These are phyloP conservation scores for Coendou prehensilis DNA, from an alignment of 2,797 vertebrate species.

Conservation along the genomic window DNA sequence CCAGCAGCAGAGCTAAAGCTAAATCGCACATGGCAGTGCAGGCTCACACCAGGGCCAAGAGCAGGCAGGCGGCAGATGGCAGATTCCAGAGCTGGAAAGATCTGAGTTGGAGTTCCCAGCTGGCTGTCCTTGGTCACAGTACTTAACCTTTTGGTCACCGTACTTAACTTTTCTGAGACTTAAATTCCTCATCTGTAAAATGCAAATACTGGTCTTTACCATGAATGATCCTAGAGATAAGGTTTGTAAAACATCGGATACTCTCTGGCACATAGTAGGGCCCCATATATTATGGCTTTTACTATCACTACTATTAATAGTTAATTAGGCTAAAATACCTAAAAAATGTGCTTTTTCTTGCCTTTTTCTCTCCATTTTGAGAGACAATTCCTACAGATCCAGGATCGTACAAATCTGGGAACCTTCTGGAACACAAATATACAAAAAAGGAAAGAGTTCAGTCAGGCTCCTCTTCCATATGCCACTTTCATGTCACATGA, in stretches of 20 bases:
- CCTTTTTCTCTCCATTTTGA: neutral
- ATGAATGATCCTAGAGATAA: neutral
- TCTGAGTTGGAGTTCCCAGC: neutral
- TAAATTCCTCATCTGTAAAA: neutral
- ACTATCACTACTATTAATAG: neutral
- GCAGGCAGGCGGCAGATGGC: neutral
- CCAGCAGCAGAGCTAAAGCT: neutral
- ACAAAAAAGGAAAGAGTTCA: conserved; percentile 25
- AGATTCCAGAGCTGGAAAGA: neutral
- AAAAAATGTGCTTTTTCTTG: neutral
- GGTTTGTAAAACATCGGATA: neutral
- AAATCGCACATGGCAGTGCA: neutral
- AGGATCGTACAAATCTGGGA: neutral
- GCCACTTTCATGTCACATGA: conserved; percentile 11
- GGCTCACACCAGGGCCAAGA: neutral
- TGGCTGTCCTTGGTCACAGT: neutral
- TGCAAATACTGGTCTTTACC: neutral
- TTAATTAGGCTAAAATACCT: neutral
- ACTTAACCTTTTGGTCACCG: neutral
- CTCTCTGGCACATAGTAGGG: neutral
- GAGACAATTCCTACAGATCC: neutral
- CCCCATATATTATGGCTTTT: neutral
- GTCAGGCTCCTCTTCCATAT: neutral
- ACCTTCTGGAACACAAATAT: conserved; percentile 61
- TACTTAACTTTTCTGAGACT: neutral